A percentile compares a stretch with the other conserved stretches of the same genome.
Evolutionary conservation across 1,140 invertebrate species (phyloP).

Genomic region (Pissodes strobi): DNA sequence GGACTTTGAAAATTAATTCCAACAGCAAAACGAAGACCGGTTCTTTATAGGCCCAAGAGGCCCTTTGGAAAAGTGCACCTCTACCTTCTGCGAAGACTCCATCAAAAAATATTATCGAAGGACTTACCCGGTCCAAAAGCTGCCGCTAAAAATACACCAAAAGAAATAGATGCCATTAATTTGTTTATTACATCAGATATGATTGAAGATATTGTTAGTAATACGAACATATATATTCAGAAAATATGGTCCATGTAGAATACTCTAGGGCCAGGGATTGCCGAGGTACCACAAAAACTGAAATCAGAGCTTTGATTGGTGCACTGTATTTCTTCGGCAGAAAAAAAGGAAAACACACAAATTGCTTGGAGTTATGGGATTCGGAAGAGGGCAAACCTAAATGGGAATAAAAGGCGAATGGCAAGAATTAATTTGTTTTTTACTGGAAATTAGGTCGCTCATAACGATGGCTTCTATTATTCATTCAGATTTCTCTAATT

Average conservation of each 20-base stretch:
- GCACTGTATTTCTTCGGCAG: constrained; percentile 5
- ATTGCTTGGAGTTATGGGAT: constrained; percentile 45
- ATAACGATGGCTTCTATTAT: no score
- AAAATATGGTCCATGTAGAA: constrained; percentile 6
- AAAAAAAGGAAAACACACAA: constrained; percentile 32
- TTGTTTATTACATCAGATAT: constrained; percentile 13
- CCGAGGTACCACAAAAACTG: constrained; percentile 18
- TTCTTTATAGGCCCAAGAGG: no score
- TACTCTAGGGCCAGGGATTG: constrained; percentile 26
- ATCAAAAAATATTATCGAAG: constrained; percentile 5
- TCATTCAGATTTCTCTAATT: no score
- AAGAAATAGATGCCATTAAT: background rate
- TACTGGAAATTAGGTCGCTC: no score
- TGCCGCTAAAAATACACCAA: constrained; percentile 2
- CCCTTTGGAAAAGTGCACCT: no score
- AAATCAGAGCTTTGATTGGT: constrained; percentile 14
- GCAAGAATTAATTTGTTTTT: no score
- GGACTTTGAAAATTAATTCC: no score
- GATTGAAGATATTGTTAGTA: constrained; percentile 8
- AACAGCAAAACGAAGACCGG: no score
- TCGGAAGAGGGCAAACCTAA: no score
- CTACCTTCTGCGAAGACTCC: no score
- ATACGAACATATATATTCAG: constrained; percentile 31
- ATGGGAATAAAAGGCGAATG: no score
- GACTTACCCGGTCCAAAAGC: background rate